Conservation (phyloP, 2,888 invertebrate species). For the Timema cristinae region DNA sequence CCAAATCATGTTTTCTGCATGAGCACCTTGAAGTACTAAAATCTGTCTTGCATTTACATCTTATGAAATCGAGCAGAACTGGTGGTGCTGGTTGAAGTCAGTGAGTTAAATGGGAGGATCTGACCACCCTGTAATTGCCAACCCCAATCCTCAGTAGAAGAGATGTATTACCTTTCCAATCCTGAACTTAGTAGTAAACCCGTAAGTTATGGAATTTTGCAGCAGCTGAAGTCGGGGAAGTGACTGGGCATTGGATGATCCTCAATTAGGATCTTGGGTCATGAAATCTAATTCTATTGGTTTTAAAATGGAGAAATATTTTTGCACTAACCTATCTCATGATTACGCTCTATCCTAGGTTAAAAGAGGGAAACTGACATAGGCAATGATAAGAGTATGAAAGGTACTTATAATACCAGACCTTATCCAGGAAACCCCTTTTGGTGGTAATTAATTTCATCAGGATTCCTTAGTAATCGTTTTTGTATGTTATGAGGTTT, state of each 20-base stretch:
- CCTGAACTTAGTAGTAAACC: conserved; percentile 4
- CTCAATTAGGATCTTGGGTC: no score
- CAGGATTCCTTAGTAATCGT: no score
- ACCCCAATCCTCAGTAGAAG: neutral
- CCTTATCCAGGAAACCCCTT: no score
- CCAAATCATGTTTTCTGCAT: conserved; percentile 1
- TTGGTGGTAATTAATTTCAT: no score
- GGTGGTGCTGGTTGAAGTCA: neutral
- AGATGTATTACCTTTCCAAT: neutral
- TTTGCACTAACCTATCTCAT: no score
- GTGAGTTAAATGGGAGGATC: neutral
- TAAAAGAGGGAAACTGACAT: no score
- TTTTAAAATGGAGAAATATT: no score
- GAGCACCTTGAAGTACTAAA: conserved; percentile 4
- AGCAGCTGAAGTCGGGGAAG: conserved; percentile 1
- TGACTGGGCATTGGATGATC: neutral
- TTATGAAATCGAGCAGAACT: neutral
- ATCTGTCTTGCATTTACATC: conserved; percentile 4
- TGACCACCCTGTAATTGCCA: conserved; percentile 2
- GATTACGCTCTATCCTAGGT: no score
- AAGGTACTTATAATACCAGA: no score
- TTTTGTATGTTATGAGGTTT: no score
- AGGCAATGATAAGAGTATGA: no score
- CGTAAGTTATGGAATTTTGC: conserved; percentile 6
- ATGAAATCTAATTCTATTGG: no score